These are phyloP conservation scores for Panzeria rudis DNA, from an alignment of 2,888 invertebrate species.

Conservation along the genomic window DNA sequence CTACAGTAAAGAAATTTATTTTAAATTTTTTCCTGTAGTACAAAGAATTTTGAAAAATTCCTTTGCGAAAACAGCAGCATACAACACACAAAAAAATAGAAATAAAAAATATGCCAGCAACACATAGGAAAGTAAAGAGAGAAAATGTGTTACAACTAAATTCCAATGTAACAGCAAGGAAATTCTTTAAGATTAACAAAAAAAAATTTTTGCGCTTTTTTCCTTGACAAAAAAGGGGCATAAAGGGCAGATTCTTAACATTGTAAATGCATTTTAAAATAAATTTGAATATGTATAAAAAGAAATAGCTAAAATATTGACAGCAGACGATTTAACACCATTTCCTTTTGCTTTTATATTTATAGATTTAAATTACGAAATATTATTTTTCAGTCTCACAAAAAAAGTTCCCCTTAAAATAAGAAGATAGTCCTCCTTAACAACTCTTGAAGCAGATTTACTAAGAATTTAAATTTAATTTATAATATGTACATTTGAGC, in stretches of 20 bases:
- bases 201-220: constrained; percentile 23
- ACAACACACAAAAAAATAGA: background rate
- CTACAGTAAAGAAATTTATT: constrained; percentile 17
- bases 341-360: background rate
- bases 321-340: background rate
- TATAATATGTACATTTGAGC: constrained; percentile 22
- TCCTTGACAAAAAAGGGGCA: constrained; percentile 25
- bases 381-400: background rate
- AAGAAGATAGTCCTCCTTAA: constrained; percentile 29
- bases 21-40: constrained; percentile 34
- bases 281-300: background rate
- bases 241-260: constrained; percentile 40
- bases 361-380: background rate
- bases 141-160: constrained; percentile 69
- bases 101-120: constrained; percentile 3
- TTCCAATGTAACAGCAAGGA: constrained; percentile 67
- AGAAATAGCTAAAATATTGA: constrained; percentile 32
- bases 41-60: constrained; percentile 55
- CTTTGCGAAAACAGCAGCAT: constrained; percentile 22
- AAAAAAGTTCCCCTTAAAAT: background rate
- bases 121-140: constrained; percentile 4
- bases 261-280: constrained; percentile 16
- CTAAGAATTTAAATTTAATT: constrained; percentile 38
- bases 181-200: constrained; percentile 63
- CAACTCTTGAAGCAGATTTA: constrained; percentile 22